Base-by-base conservation (phyloP, 2,888 invertebrate species). In the Drosophila diplacantha region DNA sequence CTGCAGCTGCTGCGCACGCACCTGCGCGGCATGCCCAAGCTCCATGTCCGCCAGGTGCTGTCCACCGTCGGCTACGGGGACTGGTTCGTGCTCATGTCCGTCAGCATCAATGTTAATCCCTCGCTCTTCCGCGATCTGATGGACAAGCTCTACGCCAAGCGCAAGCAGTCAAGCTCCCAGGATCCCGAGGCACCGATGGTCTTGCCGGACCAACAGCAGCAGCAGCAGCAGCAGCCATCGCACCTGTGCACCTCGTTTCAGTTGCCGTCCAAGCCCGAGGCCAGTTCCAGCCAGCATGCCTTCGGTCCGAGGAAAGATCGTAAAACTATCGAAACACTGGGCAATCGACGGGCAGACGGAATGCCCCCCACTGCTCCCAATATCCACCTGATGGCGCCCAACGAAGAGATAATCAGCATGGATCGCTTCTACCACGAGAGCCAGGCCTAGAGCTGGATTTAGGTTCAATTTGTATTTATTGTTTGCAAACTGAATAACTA, bases 61-160 rank as follows among this genome's bases (percentile, higher is more conserved):
- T 35, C 74, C 39, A 55, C 49, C 5, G 60, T 71, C 8, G 89
- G 90, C 54, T 92, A 92, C 59, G 93, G 93, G 0, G 94, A 95
- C 85, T 95, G 94, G 92, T 95, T 94, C 85, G 86, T 95, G 26
- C 88, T 95, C 14, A 92, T 93, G 85, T 91, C 92, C 83, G 89
- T 95, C 41, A 92, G 93, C 60, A 93, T 92, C 85, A 95, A 95
- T 87, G 90, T 95, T 75, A 93, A 93, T 86, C 92, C 92, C 0
- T 86, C 91, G 16, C 89, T 93, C 53, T 93, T 91, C 83, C 90
- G 90, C 60, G 93, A 93, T 69, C 87, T 94, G 37, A 85, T 93
- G 46, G 75, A 89, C 39, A 90, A 91, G 72, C 86, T 92, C 7
- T 72, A 73, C 11, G 58, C 22, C 7, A 46, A 58, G 16, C 57